Evolutionary conservation across 2,797 vertebrate species (phyloP).

Genomic region (Rhynchotus rufescens): DNA sequence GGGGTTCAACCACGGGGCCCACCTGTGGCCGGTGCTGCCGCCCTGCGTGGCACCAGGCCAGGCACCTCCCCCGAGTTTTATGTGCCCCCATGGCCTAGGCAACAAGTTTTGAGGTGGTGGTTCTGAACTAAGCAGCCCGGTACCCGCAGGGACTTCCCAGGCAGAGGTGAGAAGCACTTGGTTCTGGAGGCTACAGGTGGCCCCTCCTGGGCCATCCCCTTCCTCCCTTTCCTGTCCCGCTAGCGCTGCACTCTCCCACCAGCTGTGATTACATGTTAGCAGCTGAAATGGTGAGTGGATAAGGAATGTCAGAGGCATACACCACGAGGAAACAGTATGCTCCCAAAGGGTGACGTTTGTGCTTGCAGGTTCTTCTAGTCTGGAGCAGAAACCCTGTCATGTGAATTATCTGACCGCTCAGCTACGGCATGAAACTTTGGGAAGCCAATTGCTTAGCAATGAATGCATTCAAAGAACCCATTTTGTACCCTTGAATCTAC

Average conservation of each 20-base stretch:
- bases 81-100: fast-evolving
- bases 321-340: slow-evolving; percentile 44
- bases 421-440: not conserved
- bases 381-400: slow-evolving; percentile 16
- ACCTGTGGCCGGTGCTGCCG: not conserved
- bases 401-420: slow-evolving; percentile 55
- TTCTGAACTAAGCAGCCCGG: not conserved
- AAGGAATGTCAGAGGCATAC: slow-evolving; percentile 50
- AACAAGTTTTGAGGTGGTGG: not conserved
- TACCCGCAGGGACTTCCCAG: not conserved
- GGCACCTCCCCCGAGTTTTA: not conserved
- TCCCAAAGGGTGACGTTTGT: slow-evolving; percentile 57
- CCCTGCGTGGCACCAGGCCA: fast-evolving
- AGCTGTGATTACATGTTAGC: not conserved
- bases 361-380: slow-evolving; percentile 23
- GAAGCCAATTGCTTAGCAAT: not conserved
- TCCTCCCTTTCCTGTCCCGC: not conserved
- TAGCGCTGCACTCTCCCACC: not conserved
- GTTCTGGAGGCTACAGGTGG: not conserved
- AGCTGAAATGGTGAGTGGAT: slow-evolving; percentile 41
- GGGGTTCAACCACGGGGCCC: not conserved
- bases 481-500: not conserved
- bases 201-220: not conserved
- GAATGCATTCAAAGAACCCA: not conserved
- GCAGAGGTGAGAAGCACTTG: not conserved